These are phyloP conservation scores for Trichechus manatus DNA, from an alignment of 2,113 vertebrate genomes.

Conservation along the genomic window DNA sequence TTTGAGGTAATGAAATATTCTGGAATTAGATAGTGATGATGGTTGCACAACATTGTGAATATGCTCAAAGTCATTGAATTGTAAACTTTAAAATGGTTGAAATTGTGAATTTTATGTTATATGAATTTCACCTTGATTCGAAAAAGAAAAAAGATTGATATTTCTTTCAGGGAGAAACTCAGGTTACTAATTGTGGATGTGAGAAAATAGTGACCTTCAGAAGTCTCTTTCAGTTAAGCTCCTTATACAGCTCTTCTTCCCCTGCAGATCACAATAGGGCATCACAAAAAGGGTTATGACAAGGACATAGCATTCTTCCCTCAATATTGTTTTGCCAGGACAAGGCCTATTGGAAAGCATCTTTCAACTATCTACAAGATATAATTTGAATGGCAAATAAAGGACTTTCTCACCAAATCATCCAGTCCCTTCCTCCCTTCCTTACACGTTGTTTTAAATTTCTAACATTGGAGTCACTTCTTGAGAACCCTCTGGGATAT, in stretches of 20 bases:
- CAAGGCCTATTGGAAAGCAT: neutral
- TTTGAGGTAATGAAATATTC: too few relatives aligned
- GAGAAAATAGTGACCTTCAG: neutral
- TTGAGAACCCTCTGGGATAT: neutral
- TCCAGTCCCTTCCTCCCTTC: neutral
- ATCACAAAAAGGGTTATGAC: neutral
- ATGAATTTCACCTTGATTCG: too few relatives aligned
- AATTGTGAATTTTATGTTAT: too few relatives aligned
- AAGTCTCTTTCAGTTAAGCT: neutral
- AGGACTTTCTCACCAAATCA: neutral
- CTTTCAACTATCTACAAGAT: neutral
- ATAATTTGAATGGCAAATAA: constrained; percentile 44
- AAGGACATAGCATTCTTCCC: neutral
- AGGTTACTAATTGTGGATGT: neutral
- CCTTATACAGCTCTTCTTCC: neutral
- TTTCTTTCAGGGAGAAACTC: neutral
- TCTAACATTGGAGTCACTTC: neutral
- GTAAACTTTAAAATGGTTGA: too few relatives aligned
- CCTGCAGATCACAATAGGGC: neutral
- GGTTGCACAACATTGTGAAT: too few relatives aligned
- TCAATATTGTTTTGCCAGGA: neutral
- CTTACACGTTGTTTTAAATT: constrained; percentile 17
- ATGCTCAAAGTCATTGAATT: too few relatives aligned
- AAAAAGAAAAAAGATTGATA: neutral
- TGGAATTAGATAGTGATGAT: too few relatives aligned